Evolutionary conservation across 2,113 vertebrate species (phyloP).

Genomic region (Chascanopsetta lugubris): DNA sequence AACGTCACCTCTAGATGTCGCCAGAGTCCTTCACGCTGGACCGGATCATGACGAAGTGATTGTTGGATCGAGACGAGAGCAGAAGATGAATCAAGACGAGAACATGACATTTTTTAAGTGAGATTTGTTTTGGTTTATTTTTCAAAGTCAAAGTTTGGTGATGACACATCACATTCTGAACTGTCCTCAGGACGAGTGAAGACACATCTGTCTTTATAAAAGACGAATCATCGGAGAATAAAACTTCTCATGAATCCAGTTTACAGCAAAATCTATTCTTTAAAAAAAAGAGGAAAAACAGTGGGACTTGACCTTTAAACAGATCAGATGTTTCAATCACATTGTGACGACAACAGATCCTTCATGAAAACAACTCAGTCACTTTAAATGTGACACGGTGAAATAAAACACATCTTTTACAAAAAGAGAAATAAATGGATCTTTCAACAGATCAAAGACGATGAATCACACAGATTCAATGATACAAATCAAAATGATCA

Average conservation of each 20-base stretch:
- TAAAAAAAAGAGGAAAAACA: not conserved
- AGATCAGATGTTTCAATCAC: not conserved
- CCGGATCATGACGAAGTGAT: too few relatives aligned
- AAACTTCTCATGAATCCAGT: not conserved
- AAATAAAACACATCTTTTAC: too few relatives aligned
- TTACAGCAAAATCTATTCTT: not conserved
- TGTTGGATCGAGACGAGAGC: too few relatives aligned
- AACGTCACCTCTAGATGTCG: too few relatives aligned
- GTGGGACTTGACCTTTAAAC: not conserved
- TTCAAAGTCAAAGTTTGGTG: not conserved
- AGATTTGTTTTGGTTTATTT: constrained; percentile 39
- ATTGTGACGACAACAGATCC: not conserved
- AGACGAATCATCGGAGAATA: not conserved
- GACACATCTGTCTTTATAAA: not conserved
- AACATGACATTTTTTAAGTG: not conserved
- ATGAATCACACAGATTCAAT: not conserved
- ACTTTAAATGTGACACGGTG: not conserved
- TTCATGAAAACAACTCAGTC: not conserved
- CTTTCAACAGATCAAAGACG: not conserved
- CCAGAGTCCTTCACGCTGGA: too few relatives aligned
- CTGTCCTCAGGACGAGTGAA: not conserved
- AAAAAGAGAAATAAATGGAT: not conserved
- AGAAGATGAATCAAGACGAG: not conserved
- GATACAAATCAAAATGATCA: not conserved
- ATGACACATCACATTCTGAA: constrained; percentile 52